These are phyloP conservation scores for Drosophila testacea DNA, from an alignment of 2,888 invertebrate species.

Conservation along the genomic window DNA sequence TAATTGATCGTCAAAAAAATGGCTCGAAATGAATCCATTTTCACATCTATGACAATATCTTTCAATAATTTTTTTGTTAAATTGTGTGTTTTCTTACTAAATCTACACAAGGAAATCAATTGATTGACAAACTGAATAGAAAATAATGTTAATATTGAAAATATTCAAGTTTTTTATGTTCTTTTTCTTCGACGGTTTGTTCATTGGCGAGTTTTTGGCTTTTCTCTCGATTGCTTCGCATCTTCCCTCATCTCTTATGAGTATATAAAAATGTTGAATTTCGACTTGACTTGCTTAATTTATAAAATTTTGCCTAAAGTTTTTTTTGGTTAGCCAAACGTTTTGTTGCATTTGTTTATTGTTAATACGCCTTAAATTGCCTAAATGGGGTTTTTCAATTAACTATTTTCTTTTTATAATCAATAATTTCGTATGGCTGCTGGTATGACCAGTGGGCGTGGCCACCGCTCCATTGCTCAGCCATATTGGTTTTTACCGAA, in stretches of 20 bases:
- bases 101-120: slow-evolving; percentile 60
- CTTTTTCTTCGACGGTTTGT: slow-evolving; percentile 45
- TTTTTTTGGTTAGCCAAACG: slow-evolving; percentile 71
- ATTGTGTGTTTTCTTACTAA: slow-evolving; percentile 41
- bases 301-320: slow-evolving; percentile 82
- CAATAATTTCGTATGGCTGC: slow-evolving; percentile 80
- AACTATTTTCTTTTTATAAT: slow-evolving; percentile 77
- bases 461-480: slow-evolving; percentile 17
- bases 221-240: slow-evolving; percentile 9
- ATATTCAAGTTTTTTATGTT: slow-evolving; percentile 16
- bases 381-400: slow-evolving; percentile 77
- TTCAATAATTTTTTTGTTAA: slow-evolving; percentile 12
- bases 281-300: slow-evolving; percentile 61
- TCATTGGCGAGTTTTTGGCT: slow-evolving; percentile 39
- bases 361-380: slow-evolving; percentile 84
- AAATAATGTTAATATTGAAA: slow-evolving; percentile 49
- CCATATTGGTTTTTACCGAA: slow-evolving; percentile 80
- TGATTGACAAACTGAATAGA: slow-evolving; percentile 50
- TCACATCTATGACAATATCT: slow-evolving; percentile 31
- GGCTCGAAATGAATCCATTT: slow-evolving; percentile 19
- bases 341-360: slow-evolving; percentile 79
- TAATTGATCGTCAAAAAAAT: slow-evolving; percentile 37
- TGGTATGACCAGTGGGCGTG: slow-evolving; percentile 27
- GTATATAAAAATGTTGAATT: slow-evolving; percentile 66
- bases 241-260: slow-evolving; percentile 33